phyloP scores from a whole-genome alignment of 2,888 invertebrate species.

The Hololepta plana region DNA sequence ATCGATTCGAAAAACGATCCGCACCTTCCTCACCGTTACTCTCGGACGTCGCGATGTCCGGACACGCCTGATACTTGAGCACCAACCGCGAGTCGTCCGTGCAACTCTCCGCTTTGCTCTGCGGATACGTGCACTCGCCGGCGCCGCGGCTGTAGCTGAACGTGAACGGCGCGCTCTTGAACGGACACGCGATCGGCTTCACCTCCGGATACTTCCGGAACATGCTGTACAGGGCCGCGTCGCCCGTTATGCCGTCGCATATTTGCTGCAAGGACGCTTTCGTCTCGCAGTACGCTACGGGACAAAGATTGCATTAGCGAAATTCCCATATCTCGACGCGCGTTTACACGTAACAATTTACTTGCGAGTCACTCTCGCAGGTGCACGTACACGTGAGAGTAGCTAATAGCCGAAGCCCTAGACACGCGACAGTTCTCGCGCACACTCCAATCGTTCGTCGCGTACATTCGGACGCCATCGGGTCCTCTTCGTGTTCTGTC shows the following conservation, averaged over 20 bases:
- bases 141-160: conserved; percentile 62
- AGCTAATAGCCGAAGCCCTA: too few relatives aligned
- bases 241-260: conserved; percentile 50
- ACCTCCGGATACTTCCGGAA: conserved; percentile 52
- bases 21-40: conserved; percentile 42
- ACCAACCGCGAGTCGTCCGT: conserved; percentile 65
- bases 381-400: too few relatives aligned
- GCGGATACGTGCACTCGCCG: conserved; percentile 56
- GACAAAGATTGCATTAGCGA: conserved; percentile 3
- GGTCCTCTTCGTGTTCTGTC: too few relatives aligned
- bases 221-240: conserved; percentile 56
- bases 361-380: too few relatives aligned
- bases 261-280: conserved; percentile 39
- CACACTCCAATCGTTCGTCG: too few relatives aligned
- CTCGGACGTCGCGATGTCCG: conserved; percentile 58
- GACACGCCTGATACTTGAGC: conserved; percentile 68
- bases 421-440: too few relatives aligned
- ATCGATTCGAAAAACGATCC: conserved; percentile 9
- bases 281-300: conserved; percentile 40
- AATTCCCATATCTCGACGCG: conserved; percentile 1
- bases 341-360: background rate
- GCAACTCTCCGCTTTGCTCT: conserved; percentile 65
- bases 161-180: conserved; percentile 61
- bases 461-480: too few relatives aligned
- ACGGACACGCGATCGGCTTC: conserved; percentile 53